Base-by-base conservation (phyloP, 2,797 vertebrate genomes). In the Micromesistius poutassou region DNA sequence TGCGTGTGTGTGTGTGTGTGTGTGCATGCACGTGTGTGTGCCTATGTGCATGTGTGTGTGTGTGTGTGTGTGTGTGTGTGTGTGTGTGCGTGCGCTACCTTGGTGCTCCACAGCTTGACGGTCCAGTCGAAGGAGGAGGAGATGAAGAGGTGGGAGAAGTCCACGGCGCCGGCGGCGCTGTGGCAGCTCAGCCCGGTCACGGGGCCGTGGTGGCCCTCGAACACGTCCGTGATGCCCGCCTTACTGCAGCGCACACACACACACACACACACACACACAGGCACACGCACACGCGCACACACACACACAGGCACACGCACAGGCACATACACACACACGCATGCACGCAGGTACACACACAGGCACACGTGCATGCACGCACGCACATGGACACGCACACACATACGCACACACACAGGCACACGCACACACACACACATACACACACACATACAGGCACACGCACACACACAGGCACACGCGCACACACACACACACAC, bases 91-190 rank as follows among this genome's bases (percentile, higher is more conserved):
- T 30, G 81, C 71, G 55, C 86, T 94, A 99, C 98, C 96, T 98
- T 99, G 38, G 96, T 99, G 90, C 96, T 98, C 98, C 98, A 99
- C 75, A 99, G 96, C 91, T 99, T 99, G 86, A 99, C 96, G 0
- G 98, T 99, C 98, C 98, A 99, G 90, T 99, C 98, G 90, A 99
- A 99, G 80, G 98, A 99, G 7, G 98, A 96, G 79, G 97, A 98
- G 89, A 99, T 95, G 92, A 99, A 99, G 84, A 99, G 96, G 89
- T 99, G 97, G 14, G 98, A 99, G 94, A 99, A 98, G 91, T 99
- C 98, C 1, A 98, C 95, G 30, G 97, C 95, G 87, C 98, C 98
- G 81, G 94, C 95, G 7, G 98, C 97, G 22, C 96, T 95, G 90
- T 99, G 98, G 80, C 97, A 99, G 88, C 97, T 95, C 87, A 99